Conservation (phyloP, 2,888 invertebrate genomes). For the Lithophane leautieri region DNA sequence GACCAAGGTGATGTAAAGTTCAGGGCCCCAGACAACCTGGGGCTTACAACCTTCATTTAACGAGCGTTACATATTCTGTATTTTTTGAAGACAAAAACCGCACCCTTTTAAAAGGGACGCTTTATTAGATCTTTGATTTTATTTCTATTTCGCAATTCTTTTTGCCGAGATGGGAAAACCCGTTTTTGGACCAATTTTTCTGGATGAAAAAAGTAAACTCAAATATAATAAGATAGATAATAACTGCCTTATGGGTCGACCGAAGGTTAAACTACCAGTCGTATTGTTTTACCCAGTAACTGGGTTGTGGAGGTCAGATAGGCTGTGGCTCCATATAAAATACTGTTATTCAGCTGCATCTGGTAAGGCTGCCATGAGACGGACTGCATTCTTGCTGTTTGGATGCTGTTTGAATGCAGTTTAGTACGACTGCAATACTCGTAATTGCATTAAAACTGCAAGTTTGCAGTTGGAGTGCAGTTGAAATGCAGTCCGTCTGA, state of each 20-base stretch:
- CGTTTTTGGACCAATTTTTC: neutral
- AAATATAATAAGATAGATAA: no score
- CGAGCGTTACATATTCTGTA: constrained; percentile 25
- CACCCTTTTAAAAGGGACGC: constrained; percentile 5
- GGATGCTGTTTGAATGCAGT: no score
- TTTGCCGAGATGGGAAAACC: neutral
- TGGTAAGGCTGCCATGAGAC: no score
- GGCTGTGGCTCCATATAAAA: neutral
- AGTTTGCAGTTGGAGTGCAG: no score
- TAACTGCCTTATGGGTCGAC: neutral
- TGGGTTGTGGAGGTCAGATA: neutral
- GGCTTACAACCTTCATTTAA: constrained; percentile 62
- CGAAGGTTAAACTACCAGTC: neutral
- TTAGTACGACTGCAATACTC: no score
- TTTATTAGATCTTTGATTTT: constrained; percentile 10
- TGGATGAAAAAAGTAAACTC: neutral
- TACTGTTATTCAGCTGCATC: neutral
- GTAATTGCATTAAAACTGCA: no score
- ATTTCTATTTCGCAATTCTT: neutral
- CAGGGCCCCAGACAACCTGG: constrained; percentile 71
- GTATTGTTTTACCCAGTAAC: neutral
- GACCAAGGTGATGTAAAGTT: constrained; percentile 71
- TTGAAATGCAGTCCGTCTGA: no score
- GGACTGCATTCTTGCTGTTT: no score
- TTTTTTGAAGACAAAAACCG: constrained; percentile 36